Conservation (phyloP, 2,888 invertebrate genomes). For the Vesta saturnalis region DNA sequence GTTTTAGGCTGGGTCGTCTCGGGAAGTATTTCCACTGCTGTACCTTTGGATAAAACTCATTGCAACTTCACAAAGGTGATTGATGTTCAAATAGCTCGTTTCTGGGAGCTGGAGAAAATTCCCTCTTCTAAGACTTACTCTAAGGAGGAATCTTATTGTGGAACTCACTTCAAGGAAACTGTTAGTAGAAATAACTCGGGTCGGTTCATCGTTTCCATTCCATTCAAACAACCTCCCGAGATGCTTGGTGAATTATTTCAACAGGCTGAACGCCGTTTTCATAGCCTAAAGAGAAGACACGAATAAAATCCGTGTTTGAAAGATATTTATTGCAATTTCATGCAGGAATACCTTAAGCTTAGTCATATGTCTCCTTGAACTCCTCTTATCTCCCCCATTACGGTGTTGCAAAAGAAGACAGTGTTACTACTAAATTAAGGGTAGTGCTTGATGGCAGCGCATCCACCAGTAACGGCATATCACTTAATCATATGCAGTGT, state of each 20-base stretch:
- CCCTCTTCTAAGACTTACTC: too few relatives aligned
- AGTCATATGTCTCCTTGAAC: neutral
- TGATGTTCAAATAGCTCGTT: too few relatives aligned
- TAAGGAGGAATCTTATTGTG: neutral
- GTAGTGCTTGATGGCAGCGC: conserved; percentile 37
- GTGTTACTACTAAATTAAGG: conserved; percentile 33
- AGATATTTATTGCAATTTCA: neutral
- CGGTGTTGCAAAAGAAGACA: conserved; percentile 29
- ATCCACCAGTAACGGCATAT: conserved; percentile 10
- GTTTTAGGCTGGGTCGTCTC: too few relatives aligned
- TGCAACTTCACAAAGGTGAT: too few relatives aligned
- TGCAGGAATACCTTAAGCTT: neutral
- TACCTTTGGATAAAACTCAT: too few relatives aligned
- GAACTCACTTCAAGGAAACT: neutral
- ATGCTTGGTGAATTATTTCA: neutral
- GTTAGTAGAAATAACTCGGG: neutral
- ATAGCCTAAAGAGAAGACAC: neutral
- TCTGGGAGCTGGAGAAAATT: too few relatives aligned
- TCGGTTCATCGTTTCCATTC: neutral
- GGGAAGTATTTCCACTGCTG: too few relatives aligned
- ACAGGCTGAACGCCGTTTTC: neutral
- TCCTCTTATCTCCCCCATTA: conserved; percentile 36
- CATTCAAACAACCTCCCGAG: neutral
- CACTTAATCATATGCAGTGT: conserved; percentile 16
- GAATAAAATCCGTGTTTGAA: neutral